Evolutionary conservation across 1,140 invertebrate genomes (phyloP).

Genomic region (Drusus annulatus): DNA sequence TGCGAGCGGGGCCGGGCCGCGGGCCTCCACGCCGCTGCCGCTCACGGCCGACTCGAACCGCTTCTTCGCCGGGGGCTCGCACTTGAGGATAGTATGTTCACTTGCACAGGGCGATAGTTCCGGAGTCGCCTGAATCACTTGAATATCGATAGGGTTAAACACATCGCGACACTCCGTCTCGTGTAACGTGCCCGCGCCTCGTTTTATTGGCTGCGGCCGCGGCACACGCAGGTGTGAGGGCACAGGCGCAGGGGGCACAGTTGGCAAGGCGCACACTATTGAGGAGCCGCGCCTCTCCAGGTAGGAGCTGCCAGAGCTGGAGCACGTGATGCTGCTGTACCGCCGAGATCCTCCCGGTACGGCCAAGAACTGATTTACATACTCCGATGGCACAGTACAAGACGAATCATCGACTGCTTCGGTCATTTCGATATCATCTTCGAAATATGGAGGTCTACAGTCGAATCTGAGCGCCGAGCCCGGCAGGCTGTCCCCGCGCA

Average conservation of each 20-base stretch:
- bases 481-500: conserved; percentile 71
- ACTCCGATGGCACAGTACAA: conserved; percentile 63
- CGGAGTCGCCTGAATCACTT: conserved; percentile 84
- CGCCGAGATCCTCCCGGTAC: conserved; percentile 75
- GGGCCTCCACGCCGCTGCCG: conserved; percentile 52
- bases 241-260: conserved; percentile 68
- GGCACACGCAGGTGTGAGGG: conserved; percentile 61
- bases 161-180: conserved; percentile 72
- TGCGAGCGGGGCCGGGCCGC: conserved; percentile 79
- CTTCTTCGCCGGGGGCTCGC: conserved; percentile 51
- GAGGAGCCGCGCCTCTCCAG: conserved; percentile 84
- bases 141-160: conserved; percentile 82
- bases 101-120: conserved; percentile 86
- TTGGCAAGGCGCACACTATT: conserved; percentile 79
- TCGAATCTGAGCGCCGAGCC: conserved; percentile 72
- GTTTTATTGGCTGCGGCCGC: conserved; percentile 69
- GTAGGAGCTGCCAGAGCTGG: conserved; percentile 86
- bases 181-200: conserved; percentile 69
- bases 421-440: conserved; percentile 68
- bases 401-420: conserved; percentile 66
- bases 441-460: conserved; percentile 66
- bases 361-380: conserved; percentile 66
- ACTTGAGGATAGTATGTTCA: conserved; percentile 72
- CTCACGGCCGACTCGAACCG: conserved; percentile 56
- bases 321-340: conserved; percentile 85